phyloP scores from a whole-genome alignment of 2,113 vertebrate species.

The Leptosomus discolor region DNA sequence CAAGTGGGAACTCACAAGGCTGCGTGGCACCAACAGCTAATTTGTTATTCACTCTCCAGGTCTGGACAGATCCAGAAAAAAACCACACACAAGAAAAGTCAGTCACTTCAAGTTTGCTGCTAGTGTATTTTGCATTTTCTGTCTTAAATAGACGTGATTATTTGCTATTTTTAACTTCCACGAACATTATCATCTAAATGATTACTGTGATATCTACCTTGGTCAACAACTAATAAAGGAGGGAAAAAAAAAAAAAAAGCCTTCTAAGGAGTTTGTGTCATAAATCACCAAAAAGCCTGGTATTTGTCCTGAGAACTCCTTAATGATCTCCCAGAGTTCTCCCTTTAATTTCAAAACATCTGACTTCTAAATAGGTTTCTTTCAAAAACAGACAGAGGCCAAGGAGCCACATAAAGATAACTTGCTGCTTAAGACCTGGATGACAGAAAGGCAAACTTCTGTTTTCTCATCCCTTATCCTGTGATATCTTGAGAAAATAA shows the following conservation, averaged over 20 bases:
- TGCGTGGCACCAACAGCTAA: background rate
- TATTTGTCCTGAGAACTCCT: background rate
- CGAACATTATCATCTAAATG: background rate
- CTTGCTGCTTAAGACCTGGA: background rate
- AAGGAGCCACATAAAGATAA: background rate
- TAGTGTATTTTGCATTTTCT: background rate
- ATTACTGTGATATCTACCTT: background rate
- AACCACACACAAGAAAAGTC: no score
- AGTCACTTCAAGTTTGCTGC: background rate
- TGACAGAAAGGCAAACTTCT: background rate
- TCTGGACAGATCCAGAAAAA: background rate
- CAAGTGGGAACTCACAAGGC: background rate
- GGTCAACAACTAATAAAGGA: background rate
- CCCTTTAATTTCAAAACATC: background rate
- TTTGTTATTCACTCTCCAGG: background rate
- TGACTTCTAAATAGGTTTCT: background rate
- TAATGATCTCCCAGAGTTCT: background rate
- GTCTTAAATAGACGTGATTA: background rate
- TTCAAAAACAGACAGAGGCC: background rate
- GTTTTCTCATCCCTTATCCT: background rate
- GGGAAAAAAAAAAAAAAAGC: background rate
- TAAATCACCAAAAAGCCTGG: background rate
- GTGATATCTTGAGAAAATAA: background rate
- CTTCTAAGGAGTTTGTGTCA: background rate
- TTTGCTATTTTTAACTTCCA: background rate